phyloP scores from a whole-genome alignment of 2,888 invertebrate species.

The Alcis repandata region DNA sequence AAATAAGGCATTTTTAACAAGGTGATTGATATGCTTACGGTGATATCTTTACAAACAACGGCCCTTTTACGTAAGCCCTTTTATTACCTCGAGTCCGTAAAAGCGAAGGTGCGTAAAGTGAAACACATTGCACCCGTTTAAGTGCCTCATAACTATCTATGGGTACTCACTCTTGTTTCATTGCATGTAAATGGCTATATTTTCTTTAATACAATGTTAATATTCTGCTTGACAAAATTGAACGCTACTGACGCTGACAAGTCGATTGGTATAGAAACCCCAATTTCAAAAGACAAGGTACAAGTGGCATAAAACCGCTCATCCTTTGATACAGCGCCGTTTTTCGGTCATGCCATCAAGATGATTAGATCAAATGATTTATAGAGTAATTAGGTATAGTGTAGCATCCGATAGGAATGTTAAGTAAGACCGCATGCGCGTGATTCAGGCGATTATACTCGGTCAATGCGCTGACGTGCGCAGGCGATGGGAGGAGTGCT shows the following conservation, averaged over 20 bases:
- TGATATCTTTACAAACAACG: conserved; percentile 32
- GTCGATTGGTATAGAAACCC: background rate
- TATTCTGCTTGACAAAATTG: background rate
- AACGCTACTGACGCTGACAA: background rate
- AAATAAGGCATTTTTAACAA: conserved; percentile 35
- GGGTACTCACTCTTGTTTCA: conserved; percentile 23
- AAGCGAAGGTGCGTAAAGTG: conserved; percentile 19
- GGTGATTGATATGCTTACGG: conserved; percentile 35
- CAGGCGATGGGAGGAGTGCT: conserved; percentile 21
- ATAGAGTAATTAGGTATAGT: conserved; percentile 77
- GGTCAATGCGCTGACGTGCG: conserved; percentile 73
- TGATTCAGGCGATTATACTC: conserved; percentile 77
- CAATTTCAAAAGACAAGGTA: background rate
- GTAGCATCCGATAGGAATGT: conserved; percentile 73
- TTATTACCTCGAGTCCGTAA: conserved; percentile 16
- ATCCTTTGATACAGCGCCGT: conserved; percentile 39
- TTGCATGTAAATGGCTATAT: conserved; percentile 12
- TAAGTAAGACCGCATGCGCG: conserved; percentile 78
- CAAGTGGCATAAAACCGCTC: conserved; percentile 20
- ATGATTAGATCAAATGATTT: conserved; percentile 70
- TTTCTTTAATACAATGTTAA: conserved; percentile 4
- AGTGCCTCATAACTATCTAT: conserved; percentile 26
- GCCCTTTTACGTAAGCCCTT: conserved; percentile 32
- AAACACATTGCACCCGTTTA: conserved; percentile 12
- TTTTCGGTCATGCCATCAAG: conserved; percentile 44